phyloP scores from a whole-genome alignment of 2,888 invertebrate genomes.

The Anoplius nigerrimus region DNA sequence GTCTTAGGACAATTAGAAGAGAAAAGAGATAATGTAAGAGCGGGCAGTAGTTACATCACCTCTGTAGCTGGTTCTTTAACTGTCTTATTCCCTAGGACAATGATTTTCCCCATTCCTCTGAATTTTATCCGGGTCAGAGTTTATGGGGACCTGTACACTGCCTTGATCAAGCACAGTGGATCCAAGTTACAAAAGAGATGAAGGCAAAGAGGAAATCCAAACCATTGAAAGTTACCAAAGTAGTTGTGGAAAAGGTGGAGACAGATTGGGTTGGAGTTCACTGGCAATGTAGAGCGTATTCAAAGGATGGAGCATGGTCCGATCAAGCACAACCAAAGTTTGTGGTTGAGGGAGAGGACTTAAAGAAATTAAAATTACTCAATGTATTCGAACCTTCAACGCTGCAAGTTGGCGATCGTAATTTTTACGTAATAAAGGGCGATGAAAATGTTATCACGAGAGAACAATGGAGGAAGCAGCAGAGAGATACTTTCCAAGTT shows the following conservation, averaged over 20 bases:
- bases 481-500: slow-evolving; percentile 71
- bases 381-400: slow-evolving; percentile 92
- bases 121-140: slow-evolving; percentile 85
- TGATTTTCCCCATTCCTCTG: slow-evolving; percentile 77
- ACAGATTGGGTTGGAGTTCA: slow-evolving; percentile 89
- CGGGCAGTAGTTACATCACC: background rate
- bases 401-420: slow-evolving; percentile 92
- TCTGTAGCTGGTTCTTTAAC: background rate
- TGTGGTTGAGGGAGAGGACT: slow-evolving; percentile 84
- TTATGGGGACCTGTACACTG: slow-evolving; percentile 85
- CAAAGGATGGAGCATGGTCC: slow-evolving; percentile 79
- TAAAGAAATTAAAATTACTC: slow-evolving; percentile 87
- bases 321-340: slow-evolving; percentile 82
- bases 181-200: slow-evolving; percentile 85
- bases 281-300: slow-evolving; percentile 88
- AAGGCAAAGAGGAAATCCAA: slow-evolving; percentile 76
- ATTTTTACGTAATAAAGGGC: slow-evolving; percentile 86
- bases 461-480: slow-evolving; percentile 83
- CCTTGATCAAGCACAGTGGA: slow-evolving; percentile 88
- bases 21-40: slow-evolving; percentile 78
- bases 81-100: slow-evolving; percentile 73
- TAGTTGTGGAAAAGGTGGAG: slow-evolving; percentile 89
- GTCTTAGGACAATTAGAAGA: slow-evolving; percentile 85
- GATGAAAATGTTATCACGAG: slow-evolving; percentile 86
- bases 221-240: slow-evolving; percentile 74